A percentile compares a stretch with the other conserved stretches of the same genome.
phyloP scores from a whole-genome alignment of 2,113 vertebrate genomes.

The Gorsachius goisagi region DNA sequence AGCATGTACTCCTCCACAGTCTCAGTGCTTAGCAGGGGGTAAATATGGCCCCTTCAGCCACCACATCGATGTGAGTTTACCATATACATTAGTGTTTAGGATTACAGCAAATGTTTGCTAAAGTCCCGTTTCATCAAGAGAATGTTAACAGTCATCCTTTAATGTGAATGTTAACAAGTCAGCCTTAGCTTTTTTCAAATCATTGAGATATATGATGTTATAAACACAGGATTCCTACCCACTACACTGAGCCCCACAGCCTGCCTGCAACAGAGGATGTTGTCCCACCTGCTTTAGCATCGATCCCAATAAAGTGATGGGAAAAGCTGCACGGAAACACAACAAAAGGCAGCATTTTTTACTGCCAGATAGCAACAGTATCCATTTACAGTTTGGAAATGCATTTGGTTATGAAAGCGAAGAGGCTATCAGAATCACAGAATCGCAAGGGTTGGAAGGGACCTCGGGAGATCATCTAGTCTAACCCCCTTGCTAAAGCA shows the following conservation, averaged over 20 bases:
- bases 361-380: not conserved
- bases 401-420: not conserved
- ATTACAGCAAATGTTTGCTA: not conserved
- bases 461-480: too few relatives aligned
- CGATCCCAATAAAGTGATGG: not conserved
- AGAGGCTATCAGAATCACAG: not conserved
- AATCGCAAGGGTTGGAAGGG: too few relatives aligned
- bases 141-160: not conserved
- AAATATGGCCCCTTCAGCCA: not conserved
- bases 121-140: not conserved
- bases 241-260: not conserved
- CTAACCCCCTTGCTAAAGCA: too few relatives aligned
- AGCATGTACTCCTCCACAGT: not conserved
- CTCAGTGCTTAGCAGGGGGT: not conserved
- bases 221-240: not conserved
- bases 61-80: not conserved
- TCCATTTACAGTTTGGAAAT: not conserved
- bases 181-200: not conserved
- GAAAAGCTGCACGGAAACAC: not conserved
- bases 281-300: not conserved
- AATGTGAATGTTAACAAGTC: not conserved
- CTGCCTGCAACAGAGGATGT: not conserved
- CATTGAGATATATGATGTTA: accelerated
- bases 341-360: not conserved
- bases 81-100: not conserved